Base-by-base conservation (phyloP, 1,140 invertebrate species). In the Drosophila oshimai region DNA sequence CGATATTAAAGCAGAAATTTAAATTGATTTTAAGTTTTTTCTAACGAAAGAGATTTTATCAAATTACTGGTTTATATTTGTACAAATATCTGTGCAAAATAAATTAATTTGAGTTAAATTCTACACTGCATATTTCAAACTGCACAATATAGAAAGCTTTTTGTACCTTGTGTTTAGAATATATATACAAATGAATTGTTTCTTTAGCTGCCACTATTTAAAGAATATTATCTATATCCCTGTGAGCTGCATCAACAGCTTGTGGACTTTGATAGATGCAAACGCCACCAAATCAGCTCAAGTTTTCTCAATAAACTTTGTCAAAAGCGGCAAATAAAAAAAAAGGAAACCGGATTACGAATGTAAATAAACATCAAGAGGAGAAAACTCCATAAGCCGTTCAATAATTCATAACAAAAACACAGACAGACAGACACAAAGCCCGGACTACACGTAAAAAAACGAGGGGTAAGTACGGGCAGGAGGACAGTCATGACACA, bases 331-430 rank as follows among this genome's bases (percentile, higher is more conserved):
- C 51, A 24, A 22, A 64, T 24, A 58, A 15, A 42, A 26, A 47
- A 49, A 53, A 36, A 18, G 34, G 12, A 62, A 37, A n/a, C 42
- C 26, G 58, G 62, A 65, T 65, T 65, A 65, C 42, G 31, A 47
- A 65, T 65, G 64, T 80, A 75, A 79, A 80, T 75, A 79, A 75
- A 74, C 71, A 65, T 54, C 37, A 22, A 47, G 57, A 28, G 55
- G 24, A 34, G 34, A 31, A 71, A 74, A 79, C 55, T 58, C 57
- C 71, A 41, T 64, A 65, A 64, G 55, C 46, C 51, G 44, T 75
- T 80, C 74, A 81, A 75, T 81, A 81, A 80, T 80, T 80, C 71
- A 80, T 81, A 72, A 55, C 65, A 58, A 58, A 44, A 22, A 46
- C 36, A 58, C 34, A 22, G 33, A 26, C 46, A 24, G 12, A 42